Percentiles rank a stretch among this genome's conserved stretches.
phyloP scores from a whole-genome alignment of 2,113 vertebrate species.

The Lonchura striata region DNA sequence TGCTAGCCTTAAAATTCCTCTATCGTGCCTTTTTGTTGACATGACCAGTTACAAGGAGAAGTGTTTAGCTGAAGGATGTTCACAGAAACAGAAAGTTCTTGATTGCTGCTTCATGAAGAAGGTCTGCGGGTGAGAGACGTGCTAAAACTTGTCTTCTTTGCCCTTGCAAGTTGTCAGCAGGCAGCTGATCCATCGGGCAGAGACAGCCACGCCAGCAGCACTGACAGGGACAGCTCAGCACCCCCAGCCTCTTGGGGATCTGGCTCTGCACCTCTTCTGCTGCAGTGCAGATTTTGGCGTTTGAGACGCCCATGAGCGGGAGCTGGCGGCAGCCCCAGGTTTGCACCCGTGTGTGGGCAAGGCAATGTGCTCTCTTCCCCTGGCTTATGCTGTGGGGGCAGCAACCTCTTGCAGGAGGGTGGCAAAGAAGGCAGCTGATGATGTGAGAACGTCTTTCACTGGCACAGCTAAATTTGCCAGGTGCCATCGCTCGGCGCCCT shows the following conservation, averaged over 20 bases:
- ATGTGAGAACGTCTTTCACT: fast-evolving
- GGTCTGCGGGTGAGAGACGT: neutral
- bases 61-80: neutral
- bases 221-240: neutral
- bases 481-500: neutral
- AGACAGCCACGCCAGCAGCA: fast-evolving
- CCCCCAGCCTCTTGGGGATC: fast-evolving
- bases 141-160: neutral
- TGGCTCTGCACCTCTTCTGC: neutral
- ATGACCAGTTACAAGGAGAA: neutral
- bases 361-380: neutral
- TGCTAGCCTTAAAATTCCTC: neutral
- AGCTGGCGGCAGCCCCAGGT: neutral
- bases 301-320: neutral
- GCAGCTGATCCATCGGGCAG: neutral
- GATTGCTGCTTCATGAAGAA: neutral
- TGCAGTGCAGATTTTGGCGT: neutral
- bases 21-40: neutral
- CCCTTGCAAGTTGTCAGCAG: neutral
- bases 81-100: neutral
- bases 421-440: neutral
- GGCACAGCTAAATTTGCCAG: neutral
- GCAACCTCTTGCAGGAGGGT: neutral
- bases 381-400: neutral
- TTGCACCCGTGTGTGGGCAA: neutral